phyloP scores from a whole-genome alignment of 2,888 invertebrate species.

The Torymus tubicola region DNA sequence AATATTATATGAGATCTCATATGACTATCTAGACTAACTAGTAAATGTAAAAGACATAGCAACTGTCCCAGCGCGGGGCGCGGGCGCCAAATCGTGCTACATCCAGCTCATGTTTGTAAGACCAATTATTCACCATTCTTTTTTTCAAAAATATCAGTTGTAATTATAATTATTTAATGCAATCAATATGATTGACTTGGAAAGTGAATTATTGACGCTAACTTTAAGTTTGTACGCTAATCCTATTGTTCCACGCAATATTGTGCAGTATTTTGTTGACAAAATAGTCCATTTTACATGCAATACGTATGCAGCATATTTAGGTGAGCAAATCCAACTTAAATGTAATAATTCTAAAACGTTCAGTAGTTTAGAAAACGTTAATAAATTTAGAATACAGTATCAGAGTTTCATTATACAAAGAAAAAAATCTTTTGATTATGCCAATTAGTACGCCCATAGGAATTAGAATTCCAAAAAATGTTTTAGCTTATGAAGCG shows the following conservation, averaged over 20 bases:
- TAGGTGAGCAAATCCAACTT: background rate
- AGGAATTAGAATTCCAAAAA: background rate
- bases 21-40: too few species aligned
- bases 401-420: background rate
- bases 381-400: too few species aligned
- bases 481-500: background rate
- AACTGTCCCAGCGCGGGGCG: too few species aligned
- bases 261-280: conserved; percentile 2
- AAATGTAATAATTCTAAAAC: background rate
- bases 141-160: too few species aligned
- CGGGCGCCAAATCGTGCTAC: too few species aligned
- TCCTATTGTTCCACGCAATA: conserved; percentile 38
- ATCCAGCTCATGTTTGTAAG: too few species aligned
- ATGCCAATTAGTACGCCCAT: background rate
- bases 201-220: background rate
- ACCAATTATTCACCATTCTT: too few species aligned
- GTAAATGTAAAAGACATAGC: too few species aligned
- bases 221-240: conserved; percentile 22
- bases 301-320: background rate
- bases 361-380: too few species aligned
- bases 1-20: too few species aligned
- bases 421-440: background rate
- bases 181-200: background rate
- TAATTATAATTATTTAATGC: too few species aligned
- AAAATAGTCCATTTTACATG: background rate